These are phyloP conservation scores for Typhlichthys eigenmanni DNA, from an alignment of 2,797 vertebrate genomes.

Conservation along the genomic window DNA sequence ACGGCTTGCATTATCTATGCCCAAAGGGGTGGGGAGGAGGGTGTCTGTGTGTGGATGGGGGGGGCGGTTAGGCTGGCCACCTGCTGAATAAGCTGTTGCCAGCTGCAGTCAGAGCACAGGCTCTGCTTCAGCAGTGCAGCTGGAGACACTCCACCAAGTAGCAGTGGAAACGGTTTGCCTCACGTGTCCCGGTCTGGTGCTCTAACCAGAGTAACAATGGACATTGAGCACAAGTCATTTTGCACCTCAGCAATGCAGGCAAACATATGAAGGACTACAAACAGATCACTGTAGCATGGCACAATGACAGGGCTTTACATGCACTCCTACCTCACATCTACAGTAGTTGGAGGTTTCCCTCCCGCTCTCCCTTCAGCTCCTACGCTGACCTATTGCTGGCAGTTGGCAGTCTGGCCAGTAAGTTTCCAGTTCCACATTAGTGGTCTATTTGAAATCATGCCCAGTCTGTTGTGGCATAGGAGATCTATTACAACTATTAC, in stretches of 20 bases:
- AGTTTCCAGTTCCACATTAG: slow-evolving; percentile 31
- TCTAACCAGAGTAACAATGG: slow-evolving; percentile 32
- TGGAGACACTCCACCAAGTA: slow-evolving; percentile 55
- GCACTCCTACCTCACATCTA: slow-evolving; percentile 36
- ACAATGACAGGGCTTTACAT: slow-evolving; percentile 32
- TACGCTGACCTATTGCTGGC: slow-evolving; percentile 38
- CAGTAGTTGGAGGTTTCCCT: neutral
- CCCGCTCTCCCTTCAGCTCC: slow-evolving; percentile 7
- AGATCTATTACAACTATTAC: slow-evolving; percentile 50
- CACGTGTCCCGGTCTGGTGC: slow-evolving; percentile 28
- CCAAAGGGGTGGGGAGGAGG: neutral
- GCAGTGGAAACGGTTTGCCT: neutral
- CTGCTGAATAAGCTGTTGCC: slow-evolving; percentile 66
- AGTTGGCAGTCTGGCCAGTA: slow-evolving; percentile 31
- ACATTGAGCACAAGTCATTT: slow-evolving; percentile 50
- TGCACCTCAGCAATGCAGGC: slow-evolving; percentile 37
- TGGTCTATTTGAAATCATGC: slow-evolving; percentile 58
- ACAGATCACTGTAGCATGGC: slow-evolving; percentile 47
- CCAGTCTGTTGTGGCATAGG: slow-evolving; percentile 39
- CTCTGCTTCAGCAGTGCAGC: slow-evolving; percentile 66
- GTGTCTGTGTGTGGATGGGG: slow-evolving; percentile 33
- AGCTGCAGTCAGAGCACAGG: slow-evolving; percentile 61
- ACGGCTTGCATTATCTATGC: slow-evolving; percentile 28
- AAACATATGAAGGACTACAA: slow-evolving; percentile 63
- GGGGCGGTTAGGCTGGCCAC: slow-evolving; percentile 70